Conservation (phyloP, 2,113 vertebrate genomes). For the Sylvietta virens region DNA sequence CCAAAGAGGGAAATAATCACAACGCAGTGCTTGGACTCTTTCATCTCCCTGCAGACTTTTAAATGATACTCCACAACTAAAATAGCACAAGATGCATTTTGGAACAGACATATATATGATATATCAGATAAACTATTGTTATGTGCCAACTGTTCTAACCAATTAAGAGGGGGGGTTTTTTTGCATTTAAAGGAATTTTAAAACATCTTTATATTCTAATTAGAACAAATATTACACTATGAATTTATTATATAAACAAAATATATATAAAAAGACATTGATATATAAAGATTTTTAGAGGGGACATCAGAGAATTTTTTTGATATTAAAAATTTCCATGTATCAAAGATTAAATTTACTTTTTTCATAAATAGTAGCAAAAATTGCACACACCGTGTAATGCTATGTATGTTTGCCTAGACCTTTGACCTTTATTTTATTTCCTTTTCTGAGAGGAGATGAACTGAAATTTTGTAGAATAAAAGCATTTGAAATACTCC, state of each 20-base stretch:
- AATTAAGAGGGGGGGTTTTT: fast-evolving
- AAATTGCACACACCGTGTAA: fast-evolving
- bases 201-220: not conserved
- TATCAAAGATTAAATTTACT: not conserved
- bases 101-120: not conserved
- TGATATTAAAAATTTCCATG: not conserved
- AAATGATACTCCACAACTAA: not conserved
- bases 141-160: not conserved
- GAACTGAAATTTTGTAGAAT: not conserved
- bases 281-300: not conserved
- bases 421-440: not conserved
- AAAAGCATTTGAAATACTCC: not conserved
- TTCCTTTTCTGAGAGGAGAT: not conserved
- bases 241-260: not conserved
- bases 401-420: not conserved
- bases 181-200: not conserved
- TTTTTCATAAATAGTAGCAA: not conserved
- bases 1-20: not conserved
- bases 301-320: not conserved
- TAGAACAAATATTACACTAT: not conserved
- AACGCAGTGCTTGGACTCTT: not conserved
- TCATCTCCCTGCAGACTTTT: not conserved
- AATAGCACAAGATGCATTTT: not conserved
- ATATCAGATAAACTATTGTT: not conserved
- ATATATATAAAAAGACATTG: not conserved